Base-by-base conservation (phyloP, 1,140 invertebrate species). In the Tetragonula clypearis region DNA sequence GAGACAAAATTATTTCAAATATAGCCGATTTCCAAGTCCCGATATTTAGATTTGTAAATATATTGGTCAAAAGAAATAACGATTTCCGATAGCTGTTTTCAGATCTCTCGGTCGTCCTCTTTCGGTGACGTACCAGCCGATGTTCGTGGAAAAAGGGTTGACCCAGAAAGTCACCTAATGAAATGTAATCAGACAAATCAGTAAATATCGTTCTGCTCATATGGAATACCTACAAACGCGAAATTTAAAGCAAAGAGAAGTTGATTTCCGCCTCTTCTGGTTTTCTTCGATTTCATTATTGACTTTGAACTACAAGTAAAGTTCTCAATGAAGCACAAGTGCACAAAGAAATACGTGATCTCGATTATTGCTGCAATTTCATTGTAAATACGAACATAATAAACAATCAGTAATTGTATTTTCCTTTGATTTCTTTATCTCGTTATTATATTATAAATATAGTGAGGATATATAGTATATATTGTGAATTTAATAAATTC, bases 141-240 rank as follows among this genome's bases (percentile, higher is more conserved):
- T 26, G 26, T 74, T 74, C 17, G 1, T 0, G 26, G 1, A 17
- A 26, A 55, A 26, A 11, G 2, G 2, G 11, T 3, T 30, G 72
- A 74, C 19, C 17, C 21, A 55, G 26, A 74, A 74, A 55, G 17
- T 74, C 17, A 14, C 17, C 12, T 58, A 75, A 75, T 56, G 26
- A 58, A 75, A 56, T 23, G 73, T 75, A 75, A 35, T 49, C 73
- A 35, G 26, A 58, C 26, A n/a, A 75, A 58, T 74, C 49, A 11
- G 19, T 53, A 58, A 75, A 56, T 12, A 75, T 23, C 17, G n/a
- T 21, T 58, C 26, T 21, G 19, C 56, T 15, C 1, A 55, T 30
- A 49, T 17, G 21, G 53, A 26, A 74, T 58, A 35, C 58, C 11
- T 35, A 23, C 26, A 58, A 75, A 23, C 11, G 19, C 1, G 19